Percentiles rank a stretch among this genome's conserved stretches.
Conservation (phyloP, 2,888 invertebrate species). For the Apotomis turbidana region DNA sequence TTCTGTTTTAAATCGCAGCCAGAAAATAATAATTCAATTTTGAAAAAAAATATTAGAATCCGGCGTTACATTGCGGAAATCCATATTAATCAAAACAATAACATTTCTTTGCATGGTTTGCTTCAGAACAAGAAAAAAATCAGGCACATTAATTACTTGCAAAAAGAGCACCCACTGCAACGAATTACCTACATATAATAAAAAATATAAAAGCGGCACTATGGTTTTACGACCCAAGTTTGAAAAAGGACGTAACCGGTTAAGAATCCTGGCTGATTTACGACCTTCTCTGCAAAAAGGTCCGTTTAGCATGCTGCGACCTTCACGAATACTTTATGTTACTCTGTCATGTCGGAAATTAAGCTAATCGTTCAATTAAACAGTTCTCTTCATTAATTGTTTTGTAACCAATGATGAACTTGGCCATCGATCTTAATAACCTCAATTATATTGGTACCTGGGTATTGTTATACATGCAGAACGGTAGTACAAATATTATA, state of each 20-base stretch:
- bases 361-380: slow-evolving; percentile 40
- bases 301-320: not conserved
- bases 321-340: slow-evolving; percentile 27
- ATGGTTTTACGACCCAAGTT: not conserved
- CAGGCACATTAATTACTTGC: not conserved
- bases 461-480: not conserved
- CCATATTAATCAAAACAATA: not conserved
- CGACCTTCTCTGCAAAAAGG: not conserved
- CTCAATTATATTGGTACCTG: slow-evolving; percentile 8
- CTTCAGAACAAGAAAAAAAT: not conserved
- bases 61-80: too few species aligned
- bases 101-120: not conserved
- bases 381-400: slow-evolving; percentile 36
- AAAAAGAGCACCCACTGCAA: not conserved
- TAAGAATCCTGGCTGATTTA: not conserved
- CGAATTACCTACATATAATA: slow-evolving; percentile 6
- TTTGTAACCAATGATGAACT: slow-evolving; percentile 37
- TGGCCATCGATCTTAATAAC: slow-evolving; percentile 34
- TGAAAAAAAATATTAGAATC: too few species aligned
- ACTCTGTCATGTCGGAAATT: slow-evolving; percentile 34
- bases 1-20: too few species aligned
- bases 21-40: too few species aligned
- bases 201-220: slow-evolving; percentile 8
- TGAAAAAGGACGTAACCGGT: slow-evolving; percentile 4
- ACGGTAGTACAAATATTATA: slow-evolving; percentile 30